Evolutionary conservation across 2,113 vertebrate species (phyloP).

Genomic region (Guaruba guarouba): DNA sequence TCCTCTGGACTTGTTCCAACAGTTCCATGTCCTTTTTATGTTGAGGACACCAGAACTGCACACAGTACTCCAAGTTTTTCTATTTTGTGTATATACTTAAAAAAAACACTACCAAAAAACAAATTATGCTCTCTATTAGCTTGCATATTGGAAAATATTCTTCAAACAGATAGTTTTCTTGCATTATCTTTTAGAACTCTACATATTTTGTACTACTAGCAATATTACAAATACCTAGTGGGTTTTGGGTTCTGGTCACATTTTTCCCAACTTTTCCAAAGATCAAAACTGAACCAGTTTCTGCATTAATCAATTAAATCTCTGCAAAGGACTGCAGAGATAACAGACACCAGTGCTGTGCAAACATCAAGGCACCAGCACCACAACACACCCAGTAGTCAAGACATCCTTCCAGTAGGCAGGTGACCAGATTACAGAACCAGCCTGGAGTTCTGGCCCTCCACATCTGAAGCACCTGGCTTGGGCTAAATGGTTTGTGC

Average conservation of each 20-base stretch:
- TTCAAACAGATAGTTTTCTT: background rate
- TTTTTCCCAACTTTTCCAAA: background rate
- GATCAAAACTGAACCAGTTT: background rate
- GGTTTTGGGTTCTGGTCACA: background rate
- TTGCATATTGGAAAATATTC: background rate
- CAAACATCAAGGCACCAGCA: background rate
- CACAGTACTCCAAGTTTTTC: background rate
- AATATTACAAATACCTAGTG: background rate
- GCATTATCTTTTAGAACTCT: background rate
- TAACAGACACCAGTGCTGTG: background rate
- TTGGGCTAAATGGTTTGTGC: background rate
- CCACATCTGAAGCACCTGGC: background rate
- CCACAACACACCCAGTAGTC: background rate
- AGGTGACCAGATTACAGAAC: background rate
- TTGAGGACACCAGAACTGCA: too few relatives aligned
- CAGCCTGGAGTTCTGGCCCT: background rate
- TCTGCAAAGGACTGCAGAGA: background rate
- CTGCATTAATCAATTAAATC: background rate
- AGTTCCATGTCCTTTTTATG: too few relatives aligned
- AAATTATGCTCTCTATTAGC: background rate
- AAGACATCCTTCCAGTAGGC: background rate
- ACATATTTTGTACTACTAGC: background rate
- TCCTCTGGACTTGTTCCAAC: too few relatives aligned
- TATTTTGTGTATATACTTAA: background rate
- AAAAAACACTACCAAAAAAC: background rate